Evolutionary conservation across 1,140 invertebrate genomes (phyloP).

Genomic region (Ostrea edulis): DNA sequence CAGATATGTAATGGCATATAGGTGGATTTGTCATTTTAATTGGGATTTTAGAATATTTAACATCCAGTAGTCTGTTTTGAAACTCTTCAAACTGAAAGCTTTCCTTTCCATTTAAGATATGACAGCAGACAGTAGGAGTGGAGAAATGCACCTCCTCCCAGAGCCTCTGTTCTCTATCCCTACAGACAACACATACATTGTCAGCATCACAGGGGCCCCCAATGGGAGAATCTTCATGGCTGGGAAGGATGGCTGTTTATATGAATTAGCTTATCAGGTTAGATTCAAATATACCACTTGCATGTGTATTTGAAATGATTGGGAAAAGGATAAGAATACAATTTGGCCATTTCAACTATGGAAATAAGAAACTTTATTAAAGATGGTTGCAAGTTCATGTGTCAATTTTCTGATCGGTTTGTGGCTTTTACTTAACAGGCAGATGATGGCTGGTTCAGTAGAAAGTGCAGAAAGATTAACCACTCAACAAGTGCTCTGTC

Average conservation of each 20-base stretch:
- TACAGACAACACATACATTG: constrained; percentile 94
- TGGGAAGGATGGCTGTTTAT: constrained; percentile 95
- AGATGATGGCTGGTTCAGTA: constrained; percentile 93
- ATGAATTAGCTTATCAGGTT: constrained; percentile 96
- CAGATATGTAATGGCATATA: background rate
- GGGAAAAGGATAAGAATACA: background rate
- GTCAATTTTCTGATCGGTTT: background rate
- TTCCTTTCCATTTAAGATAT: constrained; percentile 23
- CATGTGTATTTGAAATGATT: background rate
- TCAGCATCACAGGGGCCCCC: constrained; percentile 89
- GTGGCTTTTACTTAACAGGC: constrained; percentile 71
- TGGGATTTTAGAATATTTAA: too few relatives aligned
- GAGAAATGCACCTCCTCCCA: constrained; percentile 94
- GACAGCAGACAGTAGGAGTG: constrained; percentile 23
- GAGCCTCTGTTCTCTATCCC: constrained; percentile 95
- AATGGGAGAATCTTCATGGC: constrained; percentile 96
- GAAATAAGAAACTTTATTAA: background rate
- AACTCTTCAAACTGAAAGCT: background rate
- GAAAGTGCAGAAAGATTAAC: constrained; percentile 96
- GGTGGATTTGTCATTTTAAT: background rate
- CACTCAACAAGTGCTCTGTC: constrained; percentile 92
- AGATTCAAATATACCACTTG: background rate
- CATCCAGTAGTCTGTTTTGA: background rate
- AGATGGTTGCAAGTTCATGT: background rate
- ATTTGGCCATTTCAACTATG: background rate